Base-by-base conservation (phyloP, 2,113 vertebrate genomes). In the Tachysurus vachellii region DNA sequence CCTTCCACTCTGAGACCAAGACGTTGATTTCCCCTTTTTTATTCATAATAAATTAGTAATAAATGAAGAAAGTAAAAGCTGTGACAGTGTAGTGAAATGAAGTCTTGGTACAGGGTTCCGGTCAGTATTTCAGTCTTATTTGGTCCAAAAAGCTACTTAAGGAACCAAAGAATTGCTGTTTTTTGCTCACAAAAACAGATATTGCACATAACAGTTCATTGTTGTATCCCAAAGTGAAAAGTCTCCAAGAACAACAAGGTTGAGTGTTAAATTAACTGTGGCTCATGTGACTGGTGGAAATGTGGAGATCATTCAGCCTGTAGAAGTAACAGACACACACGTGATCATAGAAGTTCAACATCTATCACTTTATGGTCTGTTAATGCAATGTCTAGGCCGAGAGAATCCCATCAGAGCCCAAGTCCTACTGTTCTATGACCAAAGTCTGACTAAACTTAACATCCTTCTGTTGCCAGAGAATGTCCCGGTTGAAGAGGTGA, bases 1-100 rank as follows among this genome's bases (percentile, higher is more conserved):
- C 36, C 26, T 92, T 76, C 92, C 91, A 76, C 91, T 92, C 85
- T 85, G 90, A 86, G 68, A 62, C 75, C 73, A 86, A 89, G 90
- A 71, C 77, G 87, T 86, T 66, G 23, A 57, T 71, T 31, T 56
- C n/a, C n/a, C n/a, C n/a, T 36, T 36, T 36, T 36, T 36, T 36
- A 36, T 36, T 36, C 36, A 36, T 2, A 36, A 36, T 50, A 50
- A 50, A 50, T 50, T 50, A 50, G 47, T 36, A 36, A 36, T 36
- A 36, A 36, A 36, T 36, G 36, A 36, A 36, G 36, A 36, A 36
- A 36, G 36, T 36, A 2, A 36, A 36, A 36, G 36, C 36, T 36
- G 36, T 36, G 36, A 36, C 36, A 36, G 36, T 36, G 36, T 36
- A 36, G 36, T 36, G 36, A 36, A 36, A 36, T 36, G 36, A 36